These are phyloP conservation scores for Dryococelus australis DNA, from an alignment of 2,888 invertebrate genomes.

Conservation along the genomic window DNA sequence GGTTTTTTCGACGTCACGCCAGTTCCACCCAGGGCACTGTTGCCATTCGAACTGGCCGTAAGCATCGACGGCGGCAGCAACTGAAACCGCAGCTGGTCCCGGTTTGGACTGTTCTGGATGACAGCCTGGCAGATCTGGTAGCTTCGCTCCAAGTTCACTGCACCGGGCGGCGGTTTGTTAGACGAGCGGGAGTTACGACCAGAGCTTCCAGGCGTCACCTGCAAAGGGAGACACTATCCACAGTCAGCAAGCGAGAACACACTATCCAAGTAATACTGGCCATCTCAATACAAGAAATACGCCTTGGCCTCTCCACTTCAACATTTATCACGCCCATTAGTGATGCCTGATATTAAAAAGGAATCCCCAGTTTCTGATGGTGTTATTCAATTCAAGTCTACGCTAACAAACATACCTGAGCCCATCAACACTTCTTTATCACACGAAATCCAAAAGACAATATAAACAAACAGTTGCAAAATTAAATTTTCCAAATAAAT, in stretches of 20 bases:
- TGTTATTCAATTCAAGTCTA: not conserved
- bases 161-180: constrained; percentile 85
- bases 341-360: not conserved
- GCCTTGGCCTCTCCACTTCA: not conserved
- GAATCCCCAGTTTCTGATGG: not conserved
- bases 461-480: not conserved
- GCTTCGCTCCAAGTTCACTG: constrained; percentile 91
- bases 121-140: constrained; percentile 86
- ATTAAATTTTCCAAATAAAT: not conserved
- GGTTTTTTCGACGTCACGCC: constrained; percentile 53
- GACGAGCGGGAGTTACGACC: constrained; percentile 44
- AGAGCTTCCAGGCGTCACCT: constrained; percentile 34
- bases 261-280: not conserved
- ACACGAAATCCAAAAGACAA: not conserved
- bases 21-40: constrained; percentile 50
- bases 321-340: not conserved
- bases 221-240: constrained; percentile 28
- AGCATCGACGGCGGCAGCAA: constrained; percentile 83
- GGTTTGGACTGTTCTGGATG: constrained; percentile 93
- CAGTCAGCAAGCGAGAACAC: constrained; percentile 18
- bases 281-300: not conserved
- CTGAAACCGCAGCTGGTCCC: constrained; percentile 85
- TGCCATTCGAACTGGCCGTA: constrained; percentile 56
- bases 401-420: not conserved
- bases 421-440: not conserved